These are phyloP conservation scores for Aphelocoma californica DNA, from an alignment of 2,797 vertebrate species.

Conservation along the genomic window DNA sequence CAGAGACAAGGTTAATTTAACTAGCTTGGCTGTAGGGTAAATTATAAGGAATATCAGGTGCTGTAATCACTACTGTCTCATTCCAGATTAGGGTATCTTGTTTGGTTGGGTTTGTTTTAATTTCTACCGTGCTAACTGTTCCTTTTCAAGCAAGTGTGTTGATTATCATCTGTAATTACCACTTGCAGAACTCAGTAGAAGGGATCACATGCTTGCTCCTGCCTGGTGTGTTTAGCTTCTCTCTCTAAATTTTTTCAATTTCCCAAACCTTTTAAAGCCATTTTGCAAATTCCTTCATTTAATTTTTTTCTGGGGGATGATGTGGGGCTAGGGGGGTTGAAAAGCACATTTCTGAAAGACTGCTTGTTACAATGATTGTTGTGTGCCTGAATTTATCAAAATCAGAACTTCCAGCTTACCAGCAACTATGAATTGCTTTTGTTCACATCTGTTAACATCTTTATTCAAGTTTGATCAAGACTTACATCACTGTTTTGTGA, in stretches of 20 bases:
- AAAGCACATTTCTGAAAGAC: background rate
- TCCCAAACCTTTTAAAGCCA: background rate
- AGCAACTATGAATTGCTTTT: background rate
- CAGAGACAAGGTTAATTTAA: background rate
- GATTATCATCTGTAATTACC: background rate
- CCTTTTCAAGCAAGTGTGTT: background rate
- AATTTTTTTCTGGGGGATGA: background rate
- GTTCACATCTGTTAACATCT: background rate
- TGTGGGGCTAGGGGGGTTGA: accelerated
- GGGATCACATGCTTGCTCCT: background rate
- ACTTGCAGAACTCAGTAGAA: background rate
- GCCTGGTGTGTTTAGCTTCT: background rate
- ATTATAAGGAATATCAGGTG: background rate
- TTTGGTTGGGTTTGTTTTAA: background rate
- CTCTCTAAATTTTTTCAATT: background rate
- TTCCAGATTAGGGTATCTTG: background rate
- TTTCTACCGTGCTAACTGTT: background rate
- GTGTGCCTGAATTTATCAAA: background rate
- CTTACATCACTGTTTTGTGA: background rate
- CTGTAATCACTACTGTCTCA: background rate
- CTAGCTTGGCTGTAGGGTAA: background rate
- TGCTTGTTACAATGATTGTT: background rate
- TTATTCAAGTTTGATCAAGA: background rate
- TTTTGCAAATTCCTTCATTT: background rate
- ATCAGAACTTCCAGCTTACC: background rate